phyloP scores from a whole-genome alignment of 2,113 vertebrate species.

The Tupaia tana region DNA sequence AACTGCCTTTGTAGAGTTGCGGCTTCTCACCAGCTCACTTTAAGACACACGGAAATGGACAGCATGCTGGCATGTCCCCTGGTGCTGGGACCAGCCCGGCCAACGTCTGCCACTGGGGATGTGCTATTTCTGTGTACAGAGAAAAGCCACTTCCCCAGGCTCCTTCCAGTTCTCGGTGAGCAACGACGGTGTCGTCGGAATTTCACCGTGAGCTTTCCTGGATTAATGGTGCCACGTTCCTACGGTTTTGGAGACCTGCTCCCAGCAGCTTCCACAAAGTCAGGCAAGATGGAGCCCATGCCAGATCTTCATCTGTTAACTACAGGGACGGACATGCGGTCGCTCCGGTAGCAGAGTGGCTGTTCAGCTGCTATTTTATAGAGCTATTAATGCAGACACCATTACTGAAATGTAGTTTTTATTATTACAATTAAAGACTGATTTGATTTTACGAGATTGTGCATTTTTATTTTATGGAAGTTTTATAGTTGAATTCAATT shows the following conservation, averaged over 20 bases:
- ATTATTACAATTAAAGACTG: constrained; percentile 75
- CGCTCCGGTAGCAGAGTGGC: not conserved
- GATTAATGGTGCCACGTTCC: not conserved
- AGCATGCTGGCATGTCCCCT: not conserved
- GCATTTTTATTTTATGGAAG: constrained; percentile 72
- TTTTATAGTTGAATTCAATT: constrained; percentile 67
- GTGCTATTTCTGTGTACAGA: not conserved
- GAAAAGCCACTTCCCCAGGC: too few relatives aligned
- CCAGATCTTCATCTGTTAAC: not conserved
- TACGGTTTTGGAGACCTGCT: not conserved
- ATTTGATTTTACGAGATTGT: constrained; percentile 77
- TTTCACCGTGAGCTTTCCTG: not conserved
- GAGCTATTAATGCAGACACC: constrained; percentile 61
- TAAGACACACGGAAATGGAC: not conserved
- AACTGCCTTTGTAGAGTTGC: not conserved
- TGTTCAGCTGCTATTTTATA: constrained; percentile 62
- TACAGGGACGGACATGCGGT: not conserved
- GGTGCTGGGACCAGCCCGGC: not conserved
- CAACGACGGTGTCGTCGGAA: rapidly evolving
- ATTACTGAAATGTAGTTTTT: constrained; percentile 74
- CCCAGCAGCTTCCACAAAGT: not conserved
- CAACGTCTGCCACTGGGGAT: not conserved
- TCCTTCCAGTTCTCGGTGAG: not conserved
- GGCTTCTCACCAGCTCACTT: not conserved
- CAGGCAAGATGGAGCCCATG: not conserved